Conservation (phyloP, 1,140 invertebrate species). For the Penaeus indicus region DNA sequence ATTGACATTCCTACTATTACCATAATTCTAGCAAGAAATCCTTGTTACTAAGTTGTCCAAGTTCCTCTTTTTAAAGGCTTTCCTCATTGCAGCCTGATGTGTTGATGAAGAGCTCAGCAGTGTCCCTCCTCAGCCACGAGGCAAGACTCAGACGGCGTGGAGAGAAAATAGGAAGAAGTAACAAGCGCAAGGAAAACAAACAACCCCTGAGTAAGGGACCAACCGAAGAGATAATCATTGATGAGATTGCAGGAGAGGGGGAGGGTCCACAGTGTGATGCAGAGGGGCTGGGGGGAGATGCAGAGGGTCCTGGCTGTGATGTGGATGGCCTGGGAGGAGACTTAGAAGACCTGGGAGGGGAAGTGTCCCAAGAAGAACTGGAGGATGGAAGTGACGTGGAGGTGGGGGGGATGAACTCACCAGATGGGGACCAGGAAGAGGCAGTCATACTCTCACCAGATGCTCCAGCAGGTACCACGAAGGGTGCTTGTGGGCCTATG, state of each 20-base stretch:
- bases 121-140: constrained; percentile 51
- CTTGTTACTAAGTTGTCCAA: too few relatives aligned
- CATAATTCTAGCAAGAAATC: too few relatives aligned
- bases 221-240: constrained; percentile 8
- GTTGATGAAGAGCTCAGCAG: constrained; percentile 48
- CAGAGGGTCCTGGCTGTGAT: neutral
- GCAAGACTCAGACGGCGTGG: constrained; percentile 49
- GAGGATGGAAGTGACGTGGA: constrained; percentile 37
- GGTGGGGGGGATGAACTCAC: constrained; percentile 40
- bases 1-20: too few relatives aligned
- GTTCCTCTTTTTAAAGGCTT: neutral
- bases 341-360: neutral
- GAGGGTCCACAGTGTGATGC: neutral
- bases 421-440: constrained; percentile 25
- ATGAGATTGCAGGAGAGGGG: neutral
- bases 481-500: neutral
- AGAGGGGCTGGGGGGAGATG: neutral
- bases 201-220: constrained; percentile 16
- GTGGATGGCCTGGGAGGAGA: constrained; percentile 3
- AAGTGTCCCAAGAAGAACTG: neutral
- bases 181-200: constrained; percentile 39
- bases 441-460: constrained; percentile 17
- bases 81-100: constrained; percentile 36
- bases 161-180: constrained; percentile 31
- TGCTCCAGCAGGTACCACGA: neutral